Base-by-base conservation (phyloP, 53 echinoderm and acorn worm genomes). In the Arbacia lixula region DNA sequence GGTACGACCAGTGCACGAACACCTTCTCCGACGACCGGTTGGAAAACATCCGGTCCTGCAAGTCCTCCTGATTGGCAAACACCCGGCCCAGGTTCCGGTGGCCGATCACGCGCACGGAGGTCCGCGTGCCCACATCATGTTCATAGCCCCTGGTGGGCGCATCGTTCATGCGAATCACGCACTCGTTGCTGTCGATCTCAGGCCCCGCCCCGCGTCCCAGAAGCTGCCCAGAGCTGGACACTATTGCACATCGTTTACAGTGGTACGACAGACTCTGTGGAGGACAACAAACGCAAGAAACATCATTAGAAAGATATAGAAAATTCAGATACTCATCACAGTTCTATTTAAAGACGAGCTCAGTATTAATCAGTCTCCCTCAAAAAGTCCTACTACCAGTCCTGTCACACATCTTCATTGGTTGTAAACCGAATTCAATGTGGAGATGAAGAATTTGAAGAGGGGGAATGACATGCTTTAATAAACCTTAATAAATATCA, bases 151-250 rank as follows among this genome's bases (percentile, higher is more conserved):
- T 85, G 20, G 91, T 91, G 14, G 97, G 97, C 82, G 97, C 97
- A 84, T 93, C 93, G 71, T 96, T 96, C 97, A 96, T 96, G 85
- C 97, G 87, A 41, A 96, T 87, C 10, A 96, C 97, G 53, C 97
- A 96, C 60, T 96, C 93, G 32, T 96, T 89, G 42, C 75, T 84
- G 86, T 96, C 97, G 19, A 96, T 96, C 68, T 96, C 88, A 19
- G 50, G 67, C 6, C 97, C 97, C 51, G 90, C 91, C 11, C 87
- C 83, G 27, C 73, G 72, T 60, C 91, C 91, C 4, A 96, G 81
- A 2, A 96, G 90, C 72, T 93, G 97, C 58, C 97, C 97, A 2
- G 97, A 96, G 60, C 97, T 96, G 35, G 97, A 89, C 33, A 96
- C 91, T 67, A 93, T 87, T 76, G 97, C 97, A 91, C 97, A 96